Evolutionary conservation across 2,797 vertebrate genomes (phyloP).

Genomic region (Poecilia picta): DNA sequence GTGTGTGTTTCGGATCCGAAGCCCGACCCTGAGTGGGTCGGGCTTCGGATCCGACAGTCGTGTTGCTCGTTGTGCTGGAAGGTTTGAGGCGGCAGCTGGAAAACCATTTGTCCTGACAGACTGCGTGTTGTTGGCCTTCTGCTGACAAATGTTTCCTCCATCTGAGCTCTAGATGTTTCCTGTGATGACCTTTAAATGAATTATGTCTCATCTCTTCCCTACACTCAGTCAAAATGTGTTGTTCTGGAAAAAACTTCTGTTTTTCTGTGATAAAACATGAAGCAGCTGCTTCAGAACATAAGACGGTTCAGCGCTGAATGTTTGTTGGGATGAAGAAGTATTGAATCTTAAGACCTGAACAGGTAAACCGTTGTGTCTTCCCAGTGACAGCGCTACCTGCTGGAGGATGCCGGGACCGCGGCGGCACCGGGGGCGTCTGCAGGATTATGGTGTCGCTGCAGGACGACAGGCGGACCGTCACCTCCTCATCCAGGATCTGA

Average conservation of each 20-base stretch:
- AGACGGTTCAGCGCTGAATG: background rate
- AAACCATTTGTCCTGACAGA: background rate
- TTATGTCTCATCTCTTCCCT: background rate
- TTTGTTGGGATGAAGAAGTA: background rate
- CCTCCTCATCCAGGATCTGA: slow-evolving; percentile 90
- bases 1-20: no score
- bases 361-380: background rate
- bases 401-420: slow-evolving; percentile 56
- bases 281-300: background rate
- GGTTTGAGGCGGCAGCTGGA: background rate
- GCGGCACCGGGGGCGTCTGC: slow-evolving; percentile 88
- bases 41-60: background rate
- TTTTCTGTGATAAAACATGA: background rate
- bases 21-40: background rate
- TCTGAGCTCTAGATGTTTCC: background rate
- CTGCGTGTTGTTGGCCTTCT: no score
- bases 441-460: slow-evolving; percentile 89
- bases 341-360: background rate
- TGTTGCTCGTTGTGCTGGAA: background rate
- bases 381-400: background rate
- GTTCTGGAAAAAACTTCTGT: background rate
- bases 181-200: background rate
- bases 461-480: slow-evolving; percentile 88
- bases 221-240: background rate
- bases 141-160: slow-evolving; percentile 1